Conservation (phyloP, 2,113 vertebrate species). For the Neodontobutis hainanensis region DNA sequence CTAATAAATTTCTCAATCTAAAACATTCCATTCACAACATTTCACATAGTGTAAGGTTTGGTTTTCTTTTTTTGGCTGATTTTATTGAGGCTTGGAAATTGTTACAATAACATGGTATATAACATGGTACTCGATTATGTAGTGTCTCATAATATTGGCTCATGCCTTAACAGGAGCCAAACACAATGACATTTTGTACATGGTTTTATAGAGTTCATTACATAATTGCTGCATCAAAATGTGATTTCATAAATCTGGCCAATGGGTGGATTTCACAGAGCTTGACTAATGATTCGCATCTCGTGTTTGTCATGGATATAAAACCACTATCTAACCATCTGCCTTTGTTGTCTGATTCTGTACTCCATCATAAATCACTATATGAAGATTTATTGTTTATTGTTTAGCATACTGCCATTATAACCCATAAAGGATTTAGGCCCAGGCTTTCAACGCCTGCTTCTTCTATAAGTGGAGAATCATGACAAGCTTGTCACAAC, state of each 20-base stretch:
- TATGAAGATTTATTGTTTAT: slow-evolving; percentile 35
- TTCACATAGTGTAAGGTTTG: neutral
- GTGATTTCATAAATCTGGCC: slow-evolving; percentile 22
- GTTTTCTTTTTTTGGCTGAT: neutral
- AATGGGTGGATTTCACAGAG: slow-evolving; percentile 23
- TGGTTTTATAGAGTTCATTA: neutral
- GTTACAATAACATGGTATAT: no score
- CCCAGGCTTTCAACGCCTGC: slow-evolving; percentile 35
- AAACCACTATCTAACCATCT: slow-evolving; percentile 30
- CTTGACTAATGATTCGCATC: slow-evolving; percentile 31
- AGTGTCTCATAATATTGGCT: neutral
- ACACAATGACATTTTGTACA: neutral
- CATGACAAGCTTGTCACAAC: slow-evolving; percentile 61
- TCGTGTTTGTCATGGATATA: slow-evolving; percentile 14
- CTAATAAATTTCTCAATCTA: neutral
- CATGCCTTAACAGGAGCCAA: neutral
- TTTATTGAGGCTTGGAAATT: neutral
- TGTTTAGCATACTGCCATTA: slow-evolving; percentile 22
- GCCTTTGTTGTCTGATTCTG: slow-evolving; percentile 23
- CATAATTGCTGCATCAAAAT: slow-evolving; percentile 2
- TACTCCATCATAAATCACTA: slow-evolving; percentile 46
- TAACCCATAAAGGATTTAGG: slow-evolving; percentile 32
- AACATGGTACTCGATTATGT: neutral
- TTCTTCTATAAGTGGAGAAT: slow-evolving; percentile 50
- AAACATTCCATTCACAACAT: neutral